Base-by-base conservation (phyloP, 2,113 vertebrate genomes). In the Hoplias malabaricus region DNA sequence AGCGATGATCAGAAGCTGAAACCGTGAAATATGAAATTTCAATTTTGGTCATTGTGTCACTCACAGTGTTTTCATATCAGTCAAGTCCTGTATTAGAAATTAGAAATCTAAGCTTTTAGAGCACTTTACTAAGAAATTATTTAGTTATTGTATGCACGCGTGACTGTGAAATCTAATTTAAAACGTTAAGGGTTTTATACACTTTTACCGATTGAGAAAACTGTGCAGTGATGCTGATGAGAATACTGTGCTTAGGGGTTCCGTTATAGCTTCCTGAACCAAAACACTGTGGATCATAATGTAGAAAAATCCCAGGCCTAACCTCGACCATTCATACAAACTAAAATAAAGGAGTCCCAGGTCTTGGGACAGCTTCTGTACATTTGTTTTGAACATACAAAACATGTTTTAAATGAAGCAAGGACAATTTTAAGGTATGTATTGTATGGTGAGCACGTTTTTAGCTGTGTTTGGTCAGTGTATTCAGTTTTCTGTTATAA, bases 201-300 rank as follows among this genome's bases (percentile, higher is more conserved):
- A 13, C 5, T 68, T 66, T 66, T 40, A 40, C 19, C 27, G 42
- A 53, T n/a, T 53, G 73, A 63, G 9, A 66, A 66, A 38, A 0
- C 2, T 33, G 34, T 75, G 31, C n/a, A 23, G 34, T 68, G 19
- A 43, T 34, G 11, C 68, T 59, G 19, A 57, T 0, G 5, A 57
- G 48, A 46, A 46, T 46, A 57, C 27, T 76, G 27, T 80, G 27
- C 25, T 12, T 29, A 16, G 6, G 46, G 46, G 46, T n/a, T n/a
- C 19, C 12, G 42, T n/a, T 36, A 33, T 34, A 75, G 43, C 19
- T 29, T 23, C 16, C 27, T 31, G 50, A 57, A n/a, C 36, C 48
- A 77, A 67, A 72, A 67, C 74, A 71, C 73, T 76, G 65, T 80
- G 79, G 6, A 33, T 42, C 62, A n/a, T 23, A 13, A 50, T 19